These are phyloP conservation scores for Drosophila serrata DNA, from an alignment of 1,140 invertebrate species.

Conservation along the genomic window DNA sequence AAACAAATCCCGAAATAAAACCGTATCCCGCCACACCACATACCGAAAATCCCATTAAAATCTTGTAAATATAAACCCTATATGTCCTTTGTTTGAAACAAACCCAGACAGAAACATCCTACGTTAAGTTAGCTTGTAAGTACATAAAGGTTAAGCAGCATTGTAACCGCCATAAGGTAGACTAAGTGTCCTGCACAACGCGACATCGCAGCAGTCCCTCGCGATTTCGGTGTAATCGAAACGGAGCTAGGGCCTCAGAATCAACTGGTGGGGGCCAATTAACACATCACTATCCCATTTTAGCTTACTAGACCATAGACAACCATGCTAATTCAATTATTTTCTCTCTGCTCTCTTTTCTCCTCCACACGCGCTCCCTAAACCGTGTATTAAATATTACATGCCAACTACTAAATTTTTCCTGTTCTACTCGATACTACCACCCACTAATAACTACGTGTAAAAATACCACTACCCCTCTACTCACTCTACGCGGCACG, in stretches of 20 bases:
- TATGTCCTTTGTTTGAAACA: slow-evolving; percentile 80
- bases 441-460: slow-evolving; percentile 48
- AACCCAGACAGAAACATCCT: slow-evolving; percentile 50
- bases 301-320: slow-evolving; percentile 59
- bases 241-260: slow-evolving; percentile 26
- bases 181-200: slow-evolving; percentile 8
- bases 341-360: slow-evolving; percentile 85
- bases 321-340: slow-evolving; percentile 84
- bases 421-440: slow-evolving; percentile 72
- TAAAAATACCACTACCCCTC: slow-evolving; percentile 36
- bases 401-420: slow-evolving; percentile 60
- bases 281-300: slow-evolving; percentile 48
- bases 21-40: slow-evolving; percentile 51
- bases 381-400: slow-evolving; percentile 57
- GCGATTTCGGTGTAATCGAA: slow-evolving; percentile 62
- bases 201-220: slow-evolving; percentile 6
- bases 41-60: slow-evolving; percentile 58
- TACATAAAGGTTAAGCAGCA: slow-evolving; percentile 9
- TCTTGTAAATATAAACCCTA: slow-evolving; percentile 79
- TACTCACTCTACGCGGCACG: slow-evolving; percentile 32
- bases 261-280: slow-evolving; percentile 32
- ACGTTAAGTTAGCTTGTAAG: slow-evolving; percentile 47
- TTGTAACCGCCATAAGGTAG: slow-evolving; percentile 7
- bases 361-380: slow-evolving; percentile 80
- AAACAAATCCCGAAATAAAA: slow-evolving; percentile 67